A percentile compares a stretch with the other conserved stretches of the same genome.
Evolutionary conservation across 2,113 vertebrate genomes (phyloP).

Genomic region (Cyrtonyx montezumae): DNA sequence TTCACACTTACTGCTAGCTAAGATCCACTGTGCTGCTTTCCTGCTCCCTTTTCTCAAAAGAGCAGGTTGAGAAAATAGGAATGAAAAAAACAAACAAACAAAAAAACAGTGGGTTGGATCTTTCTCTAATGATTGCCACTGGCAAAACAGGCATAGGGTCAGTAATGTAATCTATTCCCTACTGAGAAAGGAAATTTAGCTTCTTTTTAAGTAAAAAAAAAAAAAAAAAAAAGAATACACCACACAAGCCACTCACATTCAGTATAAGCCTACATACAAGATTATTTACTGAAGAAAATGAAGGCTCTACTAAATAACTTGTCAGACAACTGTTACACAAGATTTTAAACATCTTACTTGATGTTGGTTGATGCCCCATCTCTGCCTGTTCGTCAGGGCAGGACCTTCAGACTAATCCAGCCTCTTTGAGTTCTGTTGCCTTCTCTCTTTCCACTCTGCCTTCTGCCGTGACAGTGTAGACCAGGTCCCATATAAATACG

Average conservation of each 20-base stretch:
- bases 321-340: neutral
- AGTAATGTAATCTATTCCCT: neutral
- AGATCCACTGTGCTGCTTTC: neutral
- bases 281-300: neutral
- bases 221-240: neutral
- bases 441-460: accelerated
- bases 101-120: neutral
- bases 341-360: neutral
- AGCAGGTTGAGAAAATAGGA: neutral
- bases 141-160: neutral
- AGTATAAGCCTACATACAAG: neutral
- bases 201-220: neutral
- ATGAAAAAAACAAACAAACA: neutral
- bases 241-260: neutral
- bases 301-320: neutral
- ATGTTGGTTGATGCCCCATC: neutral
- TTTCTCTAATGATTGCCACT: no score
- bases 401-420: neutral
- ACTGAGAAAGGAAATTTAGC: neutral
- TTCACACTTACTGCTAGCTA: neutral
- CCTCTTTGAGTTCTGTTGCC: neutral
- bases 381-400: neutral
- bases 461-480: neutral
- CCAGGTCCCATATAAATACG: neutral
- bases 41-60: neutral